Base-by-base conservation (phyloP, 1,140 invertebrate species). In the Brachionus rotundiformis region DNA sequence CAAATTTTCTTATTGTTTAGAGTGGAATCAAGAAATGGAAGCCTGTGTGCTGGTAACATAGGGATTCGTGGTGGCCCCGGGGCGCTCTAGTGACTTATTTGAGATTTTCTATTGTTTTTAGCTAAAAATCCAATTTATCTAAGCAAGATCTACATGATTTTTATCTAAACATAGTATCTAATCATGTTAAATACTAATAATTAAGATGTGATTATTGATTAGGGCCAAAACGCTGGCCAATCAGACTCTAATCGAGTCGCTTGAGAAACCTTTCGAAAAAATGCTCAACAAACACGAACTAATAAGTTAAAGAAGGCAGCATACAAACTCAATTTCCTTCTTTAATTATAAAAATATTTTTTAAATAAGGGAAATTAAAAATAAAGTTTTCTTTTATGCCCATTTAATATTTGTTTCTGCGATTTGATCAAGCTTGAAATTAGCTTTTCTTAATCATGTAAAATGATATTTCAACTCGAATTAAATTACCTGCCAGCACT, bases 391-490 rank as follows among this genome's bases (percentile, higher is more conserved):
- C 47, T 54, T 54, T 54, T 54, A 54, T 54, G 47, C 47, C 47
- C 47, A 54, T 33, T 68, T 68, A 36, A 33, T 68, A 33, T 68
- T 68, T 68, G 27, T 68, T 68, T 33, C 63, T 68, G 31, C 11
- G 63, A 36, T 36, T 68, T 68, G 63, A 68, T 68, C 63, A 68
- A 68, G 63, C 63, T 68, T 68, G 63, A 68, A 68, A 68, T 68
- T 68, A 68, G 63, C 63, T 68, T 68, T 68, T 68, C 31, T 68
- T 68, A 36, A 68, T 68, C 29, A 68, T 68, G 63, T 33, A 68
- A 68, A 68, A 68, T 31, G 63, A 68, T 68, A 68, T 68, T 68
- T 68, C 16, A 63, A 33, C 33, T 33, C 63, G 63, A 68, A 68
- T 68, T 68, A 41, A 68, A 68, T 68, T 68, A 68, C 63, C 63